Percentiles rank a stretch among this genome's conserved stretches.
phyloP scores from a whole-genome alignment of 2,888 invertebrate species.

The Anaspis maculata region DNA sequence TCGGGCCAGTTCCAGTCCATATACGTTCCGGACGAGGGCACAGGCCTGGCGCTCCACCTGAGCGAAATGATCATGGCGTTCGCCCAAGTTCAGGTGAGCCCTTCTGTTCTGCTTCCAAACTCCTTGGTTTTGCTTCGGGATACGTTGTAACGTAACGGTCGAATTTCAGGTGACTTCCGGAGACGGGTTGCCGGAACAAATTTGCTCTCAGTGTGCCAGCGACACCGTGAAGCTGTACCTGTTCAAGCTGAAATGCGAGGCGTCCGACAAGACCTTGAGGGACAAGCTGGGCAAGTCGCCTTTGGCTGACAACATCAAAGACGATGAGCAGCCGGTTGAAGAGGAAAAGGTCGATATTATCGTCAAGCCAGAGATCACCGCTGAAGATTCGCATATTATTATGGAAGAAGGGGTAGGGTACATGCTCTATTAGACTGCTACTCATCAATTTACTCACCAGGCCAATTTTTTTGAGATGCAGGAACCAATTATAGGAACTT shows the following conservation, averaged over 20 bases:
- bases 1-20: conserved; percentile 37
- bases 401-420: too few species aligned
- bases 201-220: conserved; percentile 50
- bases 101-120: conserved; percentile 8
- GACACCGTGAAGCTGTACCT: conserved; percentile 45
- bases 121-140: too few species aligned
- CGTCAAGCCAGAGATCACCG: conserved; percentile 22
- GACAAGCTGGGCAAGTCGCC: conserved; percentile 27
- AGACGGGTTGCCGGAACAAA: conserved; percentile 53
- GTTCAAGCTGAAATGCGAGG: conserved; percentile 44
- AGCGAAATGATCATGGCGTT: conserved; percentile 41
- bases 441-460: too few species aligned
- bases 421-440: too few species aligned
- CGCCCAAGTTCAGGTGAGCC: conserved; percentile 36
- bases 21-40: conserved; percentile 31
- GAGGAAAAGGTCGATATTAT: too few species aligned
- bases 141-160: conserved; percentile 1
- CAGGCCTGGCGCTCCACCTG: conserved; percentile 32
- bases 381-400: conserved; percentile 14
- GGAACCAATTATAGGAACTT: conserved; percentile 26
- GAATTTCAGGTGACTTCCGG: conserved; percentile 36
- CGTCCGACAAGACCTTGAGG: conserved; percentile 39
- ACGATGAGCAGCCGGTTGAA: conserved; percentile 6
- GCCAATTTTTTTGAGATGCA: conserved; percentile 3
- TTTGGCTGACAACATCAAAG: conserved; percentile 4